phyloP scores from a whole-genome alignment of 1,140 invertebrate species.

The Cherax destructor region DNA sequence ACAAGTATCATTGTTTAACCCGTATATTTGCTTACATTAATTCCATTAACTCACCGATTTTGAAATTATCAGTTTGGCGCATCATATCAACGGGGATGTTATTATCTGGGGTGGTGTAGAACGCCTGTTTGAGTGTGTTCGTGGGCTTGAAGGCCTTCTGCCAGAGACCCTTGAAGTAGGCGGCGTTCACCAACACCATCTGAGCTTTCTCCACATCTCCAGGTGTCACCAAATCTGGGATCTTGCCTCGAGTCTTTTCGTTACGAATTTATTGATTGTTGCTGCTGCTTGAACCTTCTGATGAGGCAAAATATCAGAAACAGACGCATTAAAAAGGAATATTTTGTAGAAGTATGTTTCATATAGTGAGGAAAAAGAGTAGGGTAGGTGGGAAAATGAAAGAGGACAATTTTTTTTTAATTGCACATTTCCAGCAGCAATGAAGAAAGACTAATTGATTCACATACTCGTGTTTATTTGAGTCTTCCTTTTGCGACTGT shows the following conservation, averaged over 20 bases:
- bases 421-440: no score
- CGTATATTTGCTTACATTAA: no score
- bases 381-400: no score
- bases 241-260: background rate
- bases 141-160: slow-evolving; percentile 80
- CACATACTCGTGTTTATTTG: no score
- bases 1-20: no score
- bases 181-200: slow-evolving; percentile 86
- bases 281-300: background rate
- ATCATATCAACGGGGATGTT: background rate
- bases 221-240: slow-evolving; percentile 72
- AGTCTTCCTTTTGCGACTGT: no score
- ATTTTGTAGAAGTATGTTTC: no score
- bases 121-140: slow-evolving; percentile 75
- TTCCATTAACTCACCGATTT: slow-evolving; percentile 5
- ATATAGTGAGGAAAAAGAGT: no score
- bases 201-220: slow-evolving; percentile 75
- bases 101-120: background rate
- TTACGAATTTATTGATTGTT: slow-evolving; percentile 11
- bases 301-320: no score
- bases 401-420: no score
- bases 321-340: no score
- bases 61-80: background rate
- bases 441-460: no score
- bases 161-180: slow-evolving; percentile 92